A percentile compares a stretch with the other conserved stretches of the same genome.
phyloP scores from a whole-genome alignment of 2,888 invertebrate species.

The Theristus sp. region DNA sequence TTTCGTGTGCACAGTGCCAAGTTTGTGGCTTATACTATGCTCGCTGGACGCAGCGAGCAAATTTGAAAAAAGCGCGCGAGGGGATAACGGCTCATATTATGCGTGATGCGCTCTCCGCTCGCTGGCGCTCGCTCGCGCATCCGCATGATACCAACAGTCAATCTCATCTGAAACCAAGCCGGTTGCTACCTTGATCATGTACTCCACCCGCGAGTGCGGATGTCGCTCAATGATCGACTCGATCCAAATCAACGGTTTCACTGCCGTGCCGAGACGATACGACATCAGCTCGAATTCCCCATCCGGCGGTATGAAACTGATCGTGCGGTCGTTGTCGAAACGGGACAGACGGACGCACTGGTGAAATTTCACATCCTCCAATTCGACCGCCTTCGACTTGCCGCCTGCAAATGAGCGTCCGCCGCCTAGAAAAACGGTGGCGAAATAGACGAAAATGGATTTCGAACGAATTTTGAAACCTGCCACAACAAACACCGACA shows the following conservation, averaged over 20 bases:
- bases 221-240: conserved; percentile 94
- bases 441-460: too few relatives aligned
- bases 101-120: too few relatives aligned
- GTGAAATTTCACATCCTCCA: conserved; percentile 96
- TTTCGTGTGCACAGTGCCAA: too few relatives aligned
- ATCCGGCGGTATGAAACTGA: conserved; percentile 79
- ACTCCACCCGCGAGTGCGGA: conserved; percentile 88
- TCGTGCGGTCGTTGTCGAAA: conserved; percentile 93
- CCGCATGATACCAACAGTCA: too few relatives aligned
- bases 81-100: too few relatives aligned
- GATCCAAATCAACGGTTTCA: conserved; percentile 94
- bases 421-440: background rate
- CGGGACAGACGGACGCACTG: conserved; percentile 88
- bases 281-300: conserved; percentile 98
- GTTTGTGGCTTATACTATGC: too few relatives aligned
- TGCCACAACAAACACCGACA: too few relatives aligned
- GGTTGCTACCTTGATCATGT: conserved; percentile 65
- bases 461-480: too few relatives aligned
- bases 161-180: too few relatives aligned
- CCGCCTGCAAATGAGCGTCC: conserved; percentile 45
- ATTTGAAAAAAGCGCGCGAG: too few relatives aligned
- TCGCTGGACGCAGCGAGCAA: too few relatives aligned
- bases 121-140: too few relatives aligned
- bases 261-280: conserved; percentile 84
- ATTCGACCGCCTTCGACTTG: conserved; percentile 88